Evolutionary conservation across 2,888 invertebrate species (phyloP).

Genomic region (Volucella inflata): DNA sequence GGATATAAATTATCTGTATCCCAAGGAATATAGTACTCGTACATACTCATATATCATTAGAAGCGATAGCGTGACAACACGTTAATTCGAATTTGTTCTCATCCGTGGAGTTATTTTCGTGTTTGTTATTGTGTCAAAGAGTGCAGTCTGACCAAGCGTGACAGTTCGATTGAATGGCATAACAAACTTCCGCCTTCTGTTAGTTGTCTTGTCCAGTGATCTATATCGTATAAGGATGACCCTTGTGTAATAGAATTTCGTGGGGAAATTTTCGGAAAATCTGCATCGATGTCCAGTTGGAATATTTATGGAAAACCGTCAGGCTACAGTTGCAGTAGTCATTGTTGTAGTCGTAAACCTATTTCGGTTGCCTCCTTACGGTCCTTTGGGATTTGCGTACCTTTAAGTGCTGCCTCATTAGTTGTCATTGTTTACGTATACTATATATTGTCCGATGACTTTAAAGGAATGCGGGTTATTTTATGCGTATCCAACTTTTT

Average conservation of each 20-base stretch:
- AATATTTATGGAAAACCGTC: conserved; percentile 61
- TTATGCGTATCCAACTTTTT: background rate
- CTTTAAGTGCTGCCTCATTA: conserved; percentile 48
- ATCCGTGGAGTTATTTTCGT: conserved; percentile 42
- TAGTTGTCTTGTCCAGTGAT: conserved; percentile 25
- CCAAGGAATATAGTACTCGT: too few species aligned
- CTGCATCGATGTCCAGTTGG: conserved; percentile 57
- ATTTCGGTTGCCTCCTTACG: conserved; percentile 5
- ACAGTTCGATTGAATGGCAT: conserved; percentile 62
- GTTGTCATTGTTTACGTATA: conserved; percentile 43
- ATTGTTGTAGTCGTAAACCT: too few species aligned
- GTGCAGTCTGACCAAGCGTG: conserved; percentile 41
- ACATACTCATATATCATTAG: background rate
- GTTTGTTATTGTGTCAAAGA: background rate
- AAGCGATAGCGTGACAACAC: conserved; percentile 53
- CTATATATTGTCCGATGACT: conserved; percentile 10
- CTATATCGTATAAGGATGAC: conserved; percentile 48
- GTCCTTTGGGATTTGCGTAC: conserved; percentile 1
- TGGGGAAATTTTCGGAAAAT: conserved; percentile 21
- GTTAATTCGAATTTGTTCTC: conserved; percentile 14
- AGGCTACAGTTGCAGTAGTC: conserved; percentile 11
- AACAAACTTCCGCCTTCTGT: conserved; percentile 29
- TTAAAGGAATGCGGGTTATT: background rate
- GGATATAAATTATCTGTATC: too few species aligned
- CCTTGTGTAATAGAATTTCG: conserved; percentile 26